Evolutionary conservation across 2,888 invertebrate species (phyloP), one percentile per base, ranked within the genome.

Genomic region (Heliconius aoede): DNA sequence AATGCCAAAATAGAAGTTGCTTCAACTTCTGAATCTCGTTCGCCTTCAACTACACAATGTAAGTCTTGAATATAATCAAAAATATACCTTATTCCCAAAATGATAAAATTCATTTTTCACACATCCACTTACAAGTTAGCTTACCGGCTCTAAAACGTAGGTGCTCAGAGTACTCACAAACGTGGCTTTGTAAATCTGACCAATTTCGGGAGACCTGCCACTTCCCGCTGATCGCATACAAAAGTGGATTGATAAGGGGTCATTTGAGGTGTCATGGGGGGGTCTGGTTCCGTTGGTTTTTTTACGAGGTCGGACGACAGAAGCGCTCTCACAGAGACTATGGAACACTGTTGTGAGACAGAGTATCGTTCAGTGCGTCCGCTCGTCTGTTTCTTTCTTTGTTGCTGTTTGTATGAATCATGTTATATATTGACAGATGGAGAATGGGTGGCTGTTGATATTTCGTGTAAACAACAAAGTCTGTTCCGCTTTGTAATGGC

Each of bases 291-390:
- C 60, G 79, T 58, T 89, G 90, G 93, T 87, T 87, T 81, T 46
- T 82, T 83, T 81, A 83, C 91, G 92, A 92, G 92, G 92, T 89
- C 91, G 89, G 83, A 87, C 86, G 90, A 93, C 92, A 93, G 90
- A 91, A 89, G 87, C 85, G 89, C 86, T 91, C 90, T 91, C 91
- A 90, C 92, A 86, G 88, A 88, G 88, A 90, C 93, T 93, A 87
- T 91, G 91, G 88, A 89, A 91, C 91, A 89, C 91, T 93, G 92
- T 92, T 92, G 90, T 90, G 87, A 89, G 91, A 93, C 91, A 93
- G 91, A 87, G 87, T 82, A 86, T 85, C 90, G 90, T 92, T 92
- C 88, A 91, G 88, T 75, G 80, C 85, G 89, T 88, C 86, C 87
- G 90, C 88, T 85, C 87, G 90, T 88, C 85, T 84, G 89, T 89